Evolutionary conservation across 2,113 vertebrate genomes (phyloP), one percentile per base, ranked within the genome.

Genomic region (Regulus satrapa): DNA sequence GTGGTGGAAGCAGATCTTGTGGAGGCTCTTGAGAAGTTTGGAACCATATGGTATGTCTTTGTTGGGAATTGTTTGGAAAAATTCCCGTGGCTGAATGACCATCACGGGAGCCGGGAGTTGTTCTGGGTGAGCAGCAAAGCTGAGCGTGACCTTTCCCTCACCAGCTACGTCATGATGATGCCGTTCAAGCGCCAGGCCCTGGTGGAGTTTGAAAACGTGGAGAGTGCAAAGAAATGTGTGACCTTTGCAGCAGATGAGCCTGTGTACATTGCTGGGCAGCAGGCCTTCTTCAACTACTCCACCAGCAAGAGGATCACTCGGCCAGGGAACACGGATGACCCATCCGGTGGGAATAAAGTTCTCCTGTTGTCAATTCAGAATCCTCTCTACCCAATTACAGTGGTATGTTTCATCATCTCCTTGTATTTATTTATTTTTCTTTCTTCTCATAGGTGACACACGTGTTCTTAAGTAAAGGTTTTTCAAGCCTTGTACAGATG

Each of bases 101-200:
- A 4, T 18, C 26, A 5, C 0, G 5, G 77, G 23, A 32, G 11
- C 21, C 64, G 29, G 23, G 76, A 69, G 29, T 16, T 55, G 55
- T 67, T 87, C 14, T 49, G 32, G 21, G 14, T 29, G 72, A 88
- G 5, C 13, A n/a, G 59, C 67, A 81, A 19, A n/a, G 24, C 46
- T 92, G 8, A 46, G 48, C 36, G 15, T 56, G 32, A 3, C 51
- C 19, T 93, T 92, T 96, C 63, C 94, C 66, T 85, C 21, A 1
- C 28, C 97, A 99, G 99, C 90, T 99, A 99, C 41, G 99, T 99
- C 83, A 99, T 99, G 99, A 99, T 99, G 99, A 99, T 99, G 99
- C 99, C 99, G 4, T 99, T 99, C 80, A 99, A 99, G 92, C 98
- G 98, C 4, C 99, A 99, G 97, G 99, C 99, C 38, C 97, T 99